A percentile compares a stretch with the other conserved stretches of the same genome.
Evolutionary conservation across 2,113 vertebrate genomes (phyloP).

Genomic region (Baryphthengus martii): DNA sequence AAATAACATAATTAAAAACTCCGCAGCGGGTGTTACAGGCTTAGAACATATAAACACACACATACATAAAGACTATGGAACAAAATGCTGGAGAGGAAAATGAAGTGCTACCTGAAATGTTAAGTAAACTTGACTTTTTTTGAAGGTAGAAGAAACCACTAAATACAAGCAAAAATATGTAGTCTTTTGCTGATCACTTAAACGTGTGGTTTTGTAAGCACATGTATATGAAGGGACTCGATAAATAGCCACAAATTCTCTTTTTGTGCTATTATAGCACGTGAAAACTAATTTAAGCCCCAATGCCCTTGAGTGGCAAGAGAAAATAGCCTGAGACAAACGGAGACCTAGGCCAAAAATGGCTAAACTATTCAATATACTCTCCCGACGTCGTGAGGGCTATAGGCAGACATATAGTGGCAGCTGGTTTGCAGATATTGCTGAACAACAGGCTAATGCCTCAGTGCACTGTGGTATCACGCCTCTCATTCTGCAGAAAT

Average conservation of each 20-base stretch:
- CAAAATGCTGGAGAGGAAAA: neutral
- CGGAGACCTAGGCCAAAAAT: slow-evolving; percentile 75
- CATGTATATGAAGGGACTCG: neutral
- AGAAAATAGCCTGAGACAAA: slow-evolving; percentile 73
- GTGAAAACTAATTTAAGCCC: slow-evolving; percentile 60
- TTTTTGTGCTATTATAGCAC: slow-evolving; percentile 12
- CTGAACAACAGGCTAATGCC: slow-evolving; percentile 34
- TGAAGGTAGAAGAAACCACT: neutral
- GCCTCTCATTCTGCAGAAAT: neutral
- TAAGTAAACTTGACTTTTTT: neutral
- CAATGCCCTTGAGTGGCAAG: slow-evolving; percentile 60
- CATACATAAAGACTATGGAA: neutral
- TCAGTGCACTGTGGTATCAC: neutral
- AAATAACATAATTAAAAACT: neutral
- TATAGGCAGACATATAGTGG: slow-evolving; percentile 64
- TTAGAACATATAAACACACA: neutral
- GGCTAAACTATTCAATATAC: slow-evolving; percentile 79
- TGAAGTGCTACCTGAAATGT: neutral
- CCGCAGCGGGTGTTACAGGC: neutral
- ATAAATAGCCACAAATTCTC: neutral
- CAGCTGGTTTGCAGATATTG: slow-evolving; percentile 65
- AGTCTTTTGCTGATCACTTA: no score
- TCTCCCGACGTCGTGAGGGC: slow-evolving; percentile 69
- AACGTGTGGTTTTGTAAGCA: neutral
- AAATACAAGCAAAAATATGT: no score